These are phyloP conservation scores for Heliconius himera DNA, from an alignment of 1,140 invertebrate genomes.

Conservation along the genomic window DNA sequence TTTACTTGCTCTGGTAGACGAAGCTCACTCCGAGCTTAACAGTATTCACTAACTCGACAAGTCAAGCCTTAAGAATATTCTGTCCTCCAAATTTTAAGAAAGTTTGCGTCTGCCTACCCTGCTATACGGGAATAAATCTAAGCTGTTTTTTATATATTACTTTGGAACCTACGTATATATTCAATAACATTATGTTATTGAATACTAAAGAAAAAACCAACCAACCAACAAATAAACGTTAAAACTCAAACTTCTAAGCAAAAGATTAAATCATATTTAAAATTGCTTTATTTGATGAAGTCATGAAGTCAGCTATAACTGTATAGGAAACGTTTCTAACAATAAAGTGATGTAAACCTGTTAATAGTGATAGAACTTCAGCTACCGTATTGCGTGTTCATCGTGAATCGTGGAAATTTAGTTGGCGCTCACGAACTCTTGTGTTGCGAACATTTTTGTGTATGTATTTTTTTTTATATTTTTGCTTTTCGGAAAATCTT, in stretches of 20 bases:
- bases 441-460: slow-evolving; percentile 37
- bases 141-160: no score
- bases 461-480: neutral
- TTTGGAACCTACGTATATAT: neutral
- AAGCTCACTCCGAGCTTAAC: no score
- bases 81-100: no score
- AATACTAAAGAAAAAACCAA: neutral
- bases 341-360: slow-evolving; percentile 45
- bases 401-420: slow-evolving; percentile 56
- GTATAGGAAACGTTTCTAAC: slow-evolving; percentile 32
- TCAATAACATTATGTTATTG: no score
- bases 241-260: neutral
- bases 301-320: slow-evolving; percentile 4
- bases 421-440: slow-evolving; percentile 54
- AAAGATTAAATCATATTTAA: neutral
- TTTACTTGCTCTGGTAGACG: no score
- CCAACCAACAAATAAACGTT: neutral
- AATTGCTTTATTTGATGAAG: slow-evolving; percentile 14
- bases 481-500: neutral
- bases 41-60: no score
- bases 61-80: no score
- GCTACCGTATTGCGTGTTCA: slow-evolving; percentile 50
- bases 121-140: no score
- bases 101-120: no score
- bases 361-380: slow-evolving; percentile 47